These are phyloP conservation scores for Caenorhabditis latens DNA, from an alignment of 1,140 invertebrate genomes.

Conservation along the genomic window DNA sequence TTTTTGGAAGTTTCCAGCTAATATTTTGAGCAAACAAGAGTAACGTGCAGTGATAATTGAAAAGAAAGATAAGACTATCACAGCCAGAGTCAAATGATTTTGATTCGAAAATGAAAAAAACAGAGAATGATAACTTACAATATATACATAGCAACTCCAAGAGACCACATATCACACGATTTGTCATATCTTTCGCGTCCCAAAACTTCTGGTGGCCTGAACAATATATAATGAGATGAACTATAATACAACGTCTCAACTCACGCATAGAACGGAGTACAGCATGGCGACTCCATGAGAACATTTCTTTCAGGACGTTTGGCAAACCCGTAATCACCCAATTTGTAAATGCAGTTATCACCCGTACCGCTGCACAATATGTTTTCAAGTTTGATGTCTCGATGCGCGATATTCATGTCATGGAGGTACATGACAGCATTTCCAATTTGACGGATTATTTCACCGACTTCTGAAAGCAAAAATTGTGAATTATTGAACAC, in stretches of 20 bases:
- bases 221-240: background rate
- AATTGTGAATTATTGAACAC: background rate
- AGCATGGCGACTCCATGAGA: constrained; percentile 95
- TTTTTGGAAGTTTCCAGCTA: background rate
- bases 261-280: constrained; percentile 95
- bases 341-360: constrained; percentile 85
- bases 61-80: constrained; percentile 5
- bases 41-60: constrained; percentile 5
- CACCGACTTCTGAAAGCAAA: constrained; percentile 84
- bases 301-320: constrained; percentile 86
- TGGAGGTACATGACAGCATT: constrained; percentile 94
- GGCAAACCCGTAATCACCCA: constrained; percentile 99
- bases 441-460: constrained; percentile 95
- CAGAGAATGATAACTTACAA: constrained; percentile 82
- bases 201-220: constrained; percentile 89
- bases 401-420: constrained; percentile 93
- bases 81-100: background rate
- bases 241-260: background rate
- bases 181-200: constrained; percentile 98
- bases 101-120: constrained; percentile 7
- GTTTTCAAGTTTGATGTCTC: constrained; percentile 93
- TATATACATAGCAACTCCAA: constrained; percentile 98
- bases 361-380: constrained; percentile 83
- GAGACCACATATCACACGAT: constrained; percentile 97
- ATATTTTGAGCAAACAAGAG: constrained; percentile 35